These are phyloP conservation scores for Oreocharis arfaki DNA, from an alignment of 2,113 vertebrate species.

Conservation along the genomic window DNA sequence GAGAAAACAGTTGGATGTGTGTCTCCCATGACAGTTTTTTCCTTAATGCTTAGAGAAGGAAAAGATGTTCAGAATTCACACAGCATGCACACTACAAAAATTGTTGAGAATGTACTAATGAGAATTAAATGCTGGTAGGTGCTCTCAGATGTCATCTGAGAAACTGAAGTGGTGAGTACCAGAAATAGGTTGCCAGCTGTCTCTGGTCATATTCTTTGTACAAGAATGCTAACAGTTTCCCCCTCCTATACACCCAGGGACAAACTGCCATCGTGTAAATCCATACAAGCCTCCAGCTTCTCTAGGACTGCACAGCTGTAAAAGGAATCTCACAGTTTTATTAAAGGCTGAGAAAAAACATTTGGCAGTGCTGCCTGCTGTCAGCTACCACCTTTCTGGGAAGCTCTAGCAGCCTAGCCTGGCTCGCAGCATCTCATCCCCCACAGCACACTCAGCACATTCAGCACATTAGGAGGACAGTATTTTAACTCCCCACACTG, in stretches of 20 bases:
- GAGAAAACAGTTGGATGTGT: background rate
- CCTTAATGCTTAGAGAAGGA: background rate
- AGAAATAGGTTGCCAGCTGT: slow-evolving; percentile 62
- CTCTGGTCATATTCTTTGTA: slow-evolving; percentile 33
- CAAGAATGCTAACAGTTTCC: slow-evolving; percentile 50
- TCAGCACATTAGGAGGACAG: background rate
- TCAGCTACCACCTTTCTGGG: slow-evolving; percentile 35
- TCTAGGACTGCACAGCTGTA: slow-evolving; percentile 51
- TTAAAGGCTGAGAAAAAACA: slow-evolving; percentile 53
- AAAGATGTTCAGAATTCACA: background rate
- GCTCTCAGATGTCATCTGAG: slow-evolving; percentile 45
- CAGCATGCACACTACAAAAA: background rate
- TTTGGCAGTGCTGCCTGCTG: slow-evolving; percentile 41
- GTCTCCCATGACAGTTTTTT: background rate
- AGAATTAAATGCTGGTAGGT: slow-evolving; percentile 41
- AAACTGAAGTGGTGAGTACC: slow-evolving; percentile 33
- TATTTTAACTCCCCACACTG: background rate
- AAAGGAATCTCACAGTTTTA: slow-evolving; percentile 66
- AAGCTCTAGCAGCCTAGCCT: background rate
- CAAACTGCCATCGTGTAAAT: slow-evolving; percentile 41
- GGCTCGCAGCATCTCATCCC: background rate
- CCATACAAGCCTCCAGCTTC: slow-evolving; percentile 31
- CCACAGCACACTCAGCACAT: background rate
- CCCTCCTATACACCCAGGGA: background rate
- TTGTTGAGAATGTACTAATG: slow-evolving; percentile 22